These are phyloP conservation scores for Yponomeuta plumbellus DNA, from an alignment of 2,888 invertebrate species.

Conservation along the genomic window DNA sequence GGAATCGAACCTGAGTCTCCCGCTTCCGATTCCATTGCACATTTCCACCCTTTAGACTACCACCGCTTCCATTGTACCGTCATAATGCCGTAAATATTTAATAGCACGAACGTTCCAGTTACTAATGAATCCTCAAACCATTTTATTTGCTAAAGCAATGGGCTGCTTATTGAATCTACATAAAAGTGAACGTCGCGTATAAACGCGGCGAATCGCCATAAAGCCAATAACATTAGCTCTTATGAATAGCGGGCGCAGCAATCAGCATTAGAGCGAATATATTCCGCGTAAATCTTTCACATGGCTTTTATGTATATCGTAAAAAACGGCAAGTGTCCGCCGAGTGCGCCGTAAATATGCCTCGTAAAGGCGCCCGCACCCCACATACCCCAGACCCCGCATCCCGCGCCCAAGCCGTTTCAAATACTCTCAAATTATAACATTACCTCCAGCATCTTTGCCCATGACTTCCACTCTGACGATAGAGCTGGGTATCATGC, in stretches of 20 bases:
- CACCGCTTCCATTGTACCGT: background rate
- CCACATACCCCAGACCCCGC: too few species aligned
- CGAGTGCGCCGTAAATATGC: constrained; percentile 64
- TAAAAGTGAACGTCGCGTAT: constrained; percentile 29
- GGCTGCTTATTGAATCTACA: constrained; percentile 33
- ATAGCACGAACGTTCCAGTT: too few species aligned
- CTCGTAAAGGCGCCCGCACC: constrained; percentile 60
- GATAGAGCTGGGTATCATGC: too few species aligned
- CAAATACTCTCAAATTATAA: constrained; percentile 28
- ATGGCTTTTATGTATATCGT: constrained; percentile 74
- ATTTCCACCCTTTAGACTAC: too few species aligned
- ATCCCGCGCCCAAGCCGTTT: constrained; percentile 20
- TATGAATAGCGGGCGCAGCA: constrained; percentile 43
- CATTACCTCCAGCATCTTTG: constrained; percentile 20
- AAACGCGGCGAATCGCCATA: constrained; percentile 22
- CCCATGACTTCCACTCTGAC: too few species aligned
- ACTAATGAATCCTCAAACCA: too few species aligned
- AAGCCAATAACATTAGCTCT: constrained; percentile 48
- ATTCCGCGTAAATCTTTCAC: constrained; percentile 73
- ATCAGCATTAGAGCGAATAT: constrained; percentile 73
- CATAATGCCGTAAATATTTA: too few species aligned
- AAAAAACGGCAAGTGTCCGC: constrained; percentile 70
- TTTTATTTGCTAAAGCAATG: background rate
- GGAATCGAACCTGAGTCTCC: too few species aligned
- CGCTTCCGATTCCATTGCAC: too few species aligned